These are phyloP conservation scores for Mamestra brassicae DNA, from an alignment of 2,888 invertebrate genomes.

Conservation along the genomic window DNA sequence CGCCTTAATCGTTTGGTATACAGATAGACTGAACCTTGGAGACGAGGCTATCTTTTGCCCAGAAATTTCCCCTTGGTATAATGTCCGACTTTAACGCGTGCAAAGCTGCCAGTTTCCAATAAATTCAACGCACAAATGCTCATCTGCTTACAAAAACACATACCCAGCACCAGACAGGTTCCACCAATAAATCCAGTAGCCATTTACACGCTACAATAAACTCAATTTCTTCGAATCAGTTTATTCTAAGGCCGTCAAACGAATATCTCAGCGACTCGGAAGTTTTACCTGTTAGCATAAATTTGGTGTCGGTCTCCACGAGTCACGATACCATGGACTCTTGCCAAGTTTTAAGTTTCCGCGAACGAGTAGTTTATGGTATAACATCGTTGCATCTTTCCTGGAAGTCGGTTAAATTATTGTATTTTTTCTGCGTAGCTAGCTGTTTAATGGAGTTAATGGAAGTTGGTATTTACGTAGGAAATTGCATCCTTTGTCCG, in stretches of 20 bases:
- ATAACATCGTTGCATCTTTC: constrained; percentile 31
- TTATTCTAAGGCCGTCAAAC: constrained; percentile 28
- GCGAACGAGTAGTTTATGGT: constrained; percentile 47
- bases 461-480: not conserved
- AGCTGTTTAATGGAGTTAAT: constrained; percentile 1
- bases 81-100: no score
- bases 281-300: constrained; percentile 59
- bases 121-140: not conserved
- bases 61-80: no score
- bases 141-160: not conserved
- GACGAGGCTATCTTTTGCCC: no score
- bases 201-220: constrained; percentile 5
- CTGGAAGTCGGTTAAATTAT: constrained; percentile 33
- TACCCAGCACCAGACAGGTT: not conserved
- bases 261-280: constrained; percentile 46
- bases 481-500: not conserved
- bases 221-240: constrained; percentile 31
- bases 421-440: constrained; percentile 36
- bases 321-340: constrained; percentile 45
- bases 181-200: not conserved
- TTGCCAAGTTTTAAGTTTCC: constrained; percentile 56
- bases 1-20: no score
- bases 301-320: constrained; percentile 14
- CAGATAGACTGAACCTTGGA: no score
- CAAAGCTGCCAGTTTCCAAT: no score